A percentile compares a stretch with the other conserved stretches of the same genome.
Evolutionary conservation across 2,113 vertebrate species (phyloP).

Genomic region (Neotoma lepida): DNA sequence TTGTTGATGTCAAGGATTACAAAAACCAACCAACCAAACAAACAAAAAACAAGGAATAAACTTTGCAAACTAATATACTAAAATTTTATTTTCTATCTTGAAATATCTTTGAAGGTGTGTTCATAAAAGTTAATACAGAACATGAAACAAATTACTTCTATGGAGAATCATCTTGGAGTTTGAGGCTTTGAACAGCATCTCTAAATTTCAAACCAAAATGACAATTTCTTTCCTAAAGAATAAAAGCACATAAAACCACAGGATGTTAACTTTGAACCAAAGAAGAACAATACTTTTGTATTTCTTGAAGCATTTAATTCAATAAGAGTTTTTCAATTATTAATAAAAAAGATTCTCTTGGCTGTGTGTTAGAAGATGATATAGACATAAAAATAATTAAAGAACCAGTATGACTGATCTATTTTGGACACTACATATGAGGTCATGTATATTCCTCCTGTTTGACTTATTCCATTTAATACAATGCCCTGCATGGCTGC

Average conservation of each 20-base stretch:
- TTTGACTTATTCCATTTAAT: neutral
- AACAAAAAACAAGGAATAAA: neutral
- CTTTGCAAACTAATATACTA: neutral
- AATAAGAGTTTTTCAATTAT: neutral
- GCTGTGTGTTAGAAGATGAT: neutral
- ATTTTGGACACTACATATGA: neutral
- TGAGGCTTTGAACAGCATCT: neutral
- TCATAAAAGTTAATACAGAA: neutral
- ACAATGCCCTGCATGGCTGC: neutral
- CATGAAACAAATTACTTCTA: neutral
- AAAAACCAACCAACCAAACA: too few species aligned
- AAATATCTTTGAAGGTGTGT: neutral
- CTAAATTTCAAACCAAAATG: neutral
- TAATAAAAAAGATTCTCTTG: neutral
- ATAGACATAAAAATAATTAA: neutral
- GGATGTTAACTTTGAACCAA: neutral
- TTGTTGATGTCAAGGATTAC: neutral
- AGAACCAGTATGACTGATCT: neutral
- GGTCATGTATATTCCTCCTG: neutral
- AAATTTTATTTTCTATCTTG: constrained; percentile 19
- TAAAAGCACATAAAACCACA: neutral
- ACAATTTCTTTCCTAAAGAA: neutral
- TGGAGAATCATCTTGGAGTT: neutral
- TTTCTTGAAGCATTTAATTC: neutral
- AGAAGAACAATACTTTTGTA: neutral